These are phyloP conservation scores for Incurvaria masculella DNA, from an alignment of 2,888 invertebrate genomes.

Conservation along the genomic window DNA sequence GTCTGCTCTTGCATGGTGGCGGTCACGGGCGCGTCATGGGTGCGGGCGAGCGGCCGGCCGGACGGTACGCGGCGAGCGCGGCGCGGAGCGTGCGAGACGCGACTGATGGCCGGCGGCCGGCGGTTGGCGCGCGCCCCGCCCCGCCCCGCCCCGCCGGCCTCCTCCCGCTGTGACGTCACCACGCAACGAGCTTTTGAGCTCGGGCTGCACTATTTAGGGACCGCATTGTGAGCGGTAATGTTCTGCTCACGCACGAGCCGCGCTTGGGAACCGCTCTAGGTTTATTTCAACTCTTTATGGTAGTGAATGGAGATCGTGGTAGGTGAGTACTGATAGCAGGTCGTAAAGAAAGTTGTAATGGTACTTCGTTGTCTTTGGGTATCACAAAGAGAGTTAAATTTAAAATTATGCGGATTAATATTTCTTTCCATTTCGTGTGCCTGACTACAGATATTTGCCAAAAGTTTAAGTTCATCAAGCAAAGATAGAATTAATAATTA, in stretches of 20 bases:
- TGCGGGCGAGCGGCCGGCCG: slow-evolving; percentile 32
- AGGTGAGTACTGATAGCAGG: not conserved
- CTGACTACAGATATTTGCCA: too few species aligned
- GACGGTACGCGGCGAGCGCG: slow-evolving; percentile 24
- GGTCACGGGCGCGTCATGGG: slow-evolving; percentile 18
- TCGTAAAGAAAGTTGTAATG: too few species aligned
- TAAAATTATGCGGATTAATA: too few species aligned
- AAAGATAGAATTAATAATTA: too few species aligned
- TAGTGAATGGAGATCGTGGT: not conserved
- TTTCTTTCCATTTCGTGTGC: too few species aligned
- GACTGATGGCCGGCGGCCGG: slow-evolving; percentile 44
- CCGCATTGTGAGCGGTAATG: slow-evolving; percentile 56
- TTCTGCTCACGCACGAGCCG: slow-evolving; percentile 57
- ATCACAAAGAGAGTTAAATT: too few species aligned
- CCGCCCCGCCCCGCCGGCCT: slow-evolving; percentile 35
- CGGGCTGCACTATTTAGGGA: slow-evolving; percentile 35
- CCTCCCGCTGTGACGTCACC: slow-evolving; percentile 26
- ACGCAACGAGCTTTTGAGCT: not conserved
- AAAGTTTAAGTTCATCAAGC: too few species aligned
- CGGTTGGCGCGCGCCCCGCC: slow-evolving; percentile 48
- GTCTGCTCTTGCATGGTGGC: slow-evolving; percentile 49
- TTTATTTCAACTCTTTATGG: slow-evolving; percentile 35
- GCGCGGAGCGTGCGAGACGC: slow-evolving; percentile 24
- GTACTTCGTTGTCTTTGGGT: too few species aligned
- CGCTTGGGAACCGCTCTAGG: slow-evolving; percentile 52